Base-by-base conservation (phyloP, 2,888 invertebrate species). In the Laspeyria flexula region DNA sequence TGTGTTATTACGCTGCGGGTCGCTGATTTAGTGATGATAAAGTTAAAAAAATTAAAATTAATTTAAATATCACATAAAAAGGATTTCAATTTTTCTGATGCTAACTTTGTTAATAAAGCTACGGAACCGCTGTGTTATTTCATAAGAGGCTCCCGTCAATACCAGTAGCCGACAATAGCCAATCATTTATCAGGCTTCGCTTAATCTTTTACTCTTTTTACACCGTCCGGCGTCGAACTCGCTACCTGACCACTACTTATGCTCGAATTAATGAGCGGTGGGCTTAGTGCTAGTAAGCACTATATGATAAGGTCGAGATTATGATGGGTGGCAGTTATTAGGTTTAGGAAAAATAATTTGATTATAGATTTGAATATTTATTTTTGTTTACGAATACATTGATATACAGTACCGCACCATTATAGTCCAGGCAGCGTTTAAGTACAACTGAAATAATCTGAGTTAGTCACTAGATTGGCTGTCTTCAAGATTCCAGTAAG, bases 131-230 rank as follows among this genome's bases (percentile, higher is more conserved):
- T 0, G 0, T 0, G 0, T 30, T 9, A 5, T 13, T 21, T 16
- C 38, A 21, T 33, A 33, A 54, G 50, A 35, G 31, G 15, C 52
- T 37, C 18, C 60, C 55, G 50, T 62, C 71, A 77, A 77, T 65
- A 75, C 77, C 77, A 63, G 77, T 77, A 77, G 78, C 78, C 59
- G 70, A 65, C 69, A 71, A 63, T 72, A 59, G 71, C 55, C 41
- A 49, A 48, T 68, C 77, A 78, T 77, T 75, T 75, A 77, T 77
- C 78, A 77, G 77, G 56, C 67, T 76, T 62, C 58, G 60, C 65
- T 68, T 65, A 70, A 45, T 47, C 45, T 53, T 67, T 72, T 70
- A 37, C 33, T 67, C 46, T 63, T 72, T 62, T 63, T 61, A 35
- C 50, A 39, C 45, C 27, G 60, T 43, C 59, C 60, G 58, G 63